These are phyloP conservation scores for Steatornis caripensis DNA, from an alignment of 2,113 vertebrate species.

Conservation along the genomic window DNA sequence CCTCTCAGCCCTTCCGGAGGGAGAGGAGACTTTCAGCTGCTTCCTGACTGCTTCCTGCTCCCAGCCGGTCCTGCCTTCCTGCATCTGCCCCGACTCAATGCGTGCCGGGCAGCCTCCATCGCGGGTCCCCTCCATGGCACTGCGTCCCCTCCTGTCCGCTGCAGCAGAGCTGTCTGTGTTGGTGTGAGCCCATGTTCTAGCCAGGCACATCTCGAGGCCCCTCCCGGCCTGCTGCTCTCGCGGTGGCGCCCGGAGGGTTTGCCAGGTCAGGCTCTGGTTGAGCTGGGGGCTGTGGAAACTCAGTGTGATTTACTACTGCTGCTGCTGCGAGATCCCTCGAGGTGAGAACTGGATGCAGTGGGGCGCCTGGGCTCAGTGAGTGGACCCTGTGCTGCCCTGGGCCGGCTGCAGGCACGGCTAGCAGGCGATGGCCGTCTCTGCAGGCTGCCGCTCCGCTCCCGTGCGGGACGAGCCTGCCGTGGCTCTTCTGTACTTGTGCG, in stretches of 20 bases:
- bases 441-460: background rate
- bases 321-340: background rate
- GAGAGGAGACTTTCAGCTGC: background rate
- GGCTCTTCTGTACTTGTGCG: too few species aligned
- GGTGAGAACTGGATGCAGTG: background rate
- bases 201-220: fast-evolving
- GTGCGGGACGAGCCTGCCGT: fast-evolving
- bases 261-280: background rate
- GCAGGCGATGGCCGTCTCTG: background rate
- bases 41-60: background rate
- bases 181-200: fast-evolving
- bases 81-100: fast-evolving
- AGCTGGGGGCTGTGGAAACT: background rate
- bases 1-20: background rate
- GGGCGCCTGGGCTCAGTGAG: fast-evolving
- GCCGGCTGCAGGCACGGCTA: background rate
- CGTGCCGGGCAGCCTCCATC: background rate
- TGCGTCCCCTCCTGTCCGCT: fast-evolving
- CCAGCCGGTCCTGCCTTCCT: background rate
- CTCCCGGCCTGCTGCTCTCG: fast-evolving
- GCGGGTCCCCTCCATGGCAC: background rate
- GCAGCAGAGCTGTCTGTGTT: background rate
- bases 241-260: fast-evolving
- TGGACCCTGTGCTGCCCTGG: background rate
- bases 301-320: background rate